These are phyloP conservation scores for Phoenicopterus ruber DNA, from an alignment of 2,113 vertebrate species.

Conservation along the genomic window DNA sequence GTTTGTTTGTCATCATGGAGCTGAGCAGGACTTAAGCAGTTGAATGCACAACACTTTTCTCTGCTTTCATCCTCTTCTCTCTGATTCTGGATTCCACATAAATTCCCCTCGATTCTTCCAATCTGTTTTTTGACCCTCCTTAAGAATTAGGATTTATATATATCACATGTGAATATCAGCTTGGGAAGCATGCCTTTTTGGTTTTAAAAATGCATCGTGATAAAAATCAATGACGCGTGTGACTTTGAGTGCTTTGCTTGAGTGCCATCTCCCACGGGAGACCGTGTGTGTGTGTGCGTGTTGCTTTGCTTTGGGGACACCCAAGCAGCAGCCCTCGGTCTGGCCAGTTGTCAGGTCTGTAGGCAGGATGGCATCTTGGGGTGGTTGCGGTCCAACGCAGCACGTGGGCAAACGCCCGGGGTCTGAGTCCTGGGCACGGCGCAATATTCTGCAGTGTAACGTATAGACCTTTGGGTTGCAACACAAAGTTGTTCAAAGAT, in stretches of 20 bases:
- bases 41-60: constrained; percentile 22
- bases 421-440: background rate
- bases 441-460: background rate
- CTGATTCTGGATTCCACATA: constrained; percentile 33
- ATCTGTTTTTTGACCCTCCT: constrained; percentile 59
- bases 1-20: constrained; percentile 70
- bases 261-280: background rate
- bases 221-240: constrained; percentile 45
- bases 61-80: background rate
- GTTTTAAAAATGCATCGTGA: constrained; percentile 4
- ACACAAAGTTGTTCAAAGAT: constrained; percentile 4
- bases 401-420: background rate
- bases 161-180: constrained; percentile 14
- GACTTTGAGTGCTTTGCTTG: background rate
- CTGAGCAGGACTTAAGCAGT: constrained; percentile 48
- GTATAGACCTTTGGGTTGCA: constrained; percentile 1
- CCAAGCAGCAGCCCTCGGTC: background rate
- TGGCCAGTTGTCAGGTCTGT: constrained; percentile 19
- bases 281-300: background rate
- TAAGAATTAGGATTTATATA: constrained; percentile 47
- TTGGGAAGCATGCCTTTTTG: constrained; percentile 60
- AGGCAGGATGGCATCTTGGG: background rate
- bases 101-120: constrained; percentile 49
- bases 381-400: background rate
- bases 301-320: background rate